These are phyloP conservation scores for Oligia latruncula DNA, from an alignment of 2,888 invertebrate species.

Conservation along the genomic window DNA sequence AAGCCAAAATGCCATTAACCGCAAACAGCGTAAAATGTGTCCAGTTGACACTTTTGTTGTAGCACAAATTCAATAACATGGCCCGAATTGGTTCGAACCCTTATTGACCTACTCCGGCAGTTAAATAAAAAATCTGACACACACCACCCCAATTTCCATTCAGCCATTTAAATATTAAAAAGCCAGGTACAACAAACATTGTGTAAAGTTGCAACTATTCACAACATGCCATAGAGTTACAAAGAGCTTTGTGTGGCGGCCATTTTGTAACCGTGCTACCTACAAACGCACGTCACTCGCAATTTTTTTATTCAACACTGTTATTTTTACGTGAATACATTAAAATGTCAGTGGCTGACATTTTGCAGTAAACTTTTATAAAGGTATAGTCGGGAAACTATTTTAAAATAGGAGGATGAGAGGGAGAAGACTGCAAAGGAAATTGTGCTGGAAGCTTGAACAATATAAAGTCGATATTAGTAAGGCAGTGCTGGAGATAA, in stretches of 20 bases:
- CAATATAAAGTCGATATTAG: neutral
- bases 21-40: slow-evolving; percentile 16
- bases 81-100: slow-evolving; percentile 45
- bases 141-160: slow-evolving; percentile 2
- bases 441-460: slow-evolving; percentile 18
- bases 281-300: slow-evolving; percentile 31
- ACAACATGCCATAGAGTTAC: slow-evolving; percentile 36
- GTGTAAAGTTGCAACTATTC: slow-evolving; percentile 50
- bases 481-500: neutral
- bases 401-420: slow-evolving; percentile 11
- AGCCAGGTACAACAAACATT: slow-evolving; percentile 23
- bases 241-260: slow-evolving; percentile 49
- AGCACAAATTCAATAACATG: slow-evolving; percentile 16
- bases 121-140: slow-evolving; percentile 45
- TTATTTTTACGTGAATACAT: slow-evolving; percentile 49
- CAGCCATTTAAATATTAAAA: slow-evolving; percentile 46
- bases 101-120: slow-evolving; percentile 42
- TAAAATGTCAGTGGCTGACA: slow-evolving; percentile 60
- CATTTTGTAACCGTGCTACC: slow-evolving; percentile 45
- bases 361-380: slow-evolving; percentile 33
- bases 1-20: slow-evolving; percentile 34
- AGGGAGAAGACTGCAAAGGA: neutral
- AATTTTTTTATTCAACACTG: slow-evolving; percentile 47
- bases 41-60: slow-evolving; percentile 32
- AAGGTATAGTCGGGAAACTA: slow-evolving; percentile 20